Evolutionary conservation across 2,113 vertebrate species (phyloP), one percentile per base, ranked within the genome.

Genomic region (Eurypyga helias): DNA sequence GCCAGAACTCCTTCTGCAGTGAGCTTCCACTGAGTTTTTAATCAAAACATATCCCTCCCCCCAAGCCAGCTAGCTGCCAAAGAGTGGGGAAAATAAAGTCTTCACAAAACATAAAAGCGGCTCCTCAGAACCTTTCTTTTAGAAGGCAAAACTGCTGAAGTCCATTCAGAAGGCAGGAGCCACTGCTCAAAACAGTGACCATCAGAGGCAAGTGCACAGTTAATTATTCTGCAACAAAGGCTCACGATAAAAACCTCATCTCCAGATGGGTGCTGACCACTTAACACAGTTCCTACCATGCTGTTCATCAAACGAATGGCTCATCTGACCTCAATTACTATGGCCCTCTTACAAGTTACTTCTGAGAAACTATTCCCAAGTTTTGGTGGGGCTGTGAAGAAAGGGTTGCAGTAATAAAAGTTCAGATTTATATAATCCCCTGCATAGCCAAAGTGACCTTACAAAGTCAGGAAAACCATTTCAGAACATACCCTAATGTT

Each of bases 251-350:
- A 94, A 91, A 82, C 55, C 54, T 96, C 77, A 88, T 91, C 76
- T 94, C 89, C 79, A 95, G 79, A 95, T 83, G 70, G 58, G 55
- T 78, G 70, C 34, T 92, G 82, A 55, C 58, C 90, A 94, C 43
- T 95, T 92, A 94, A 54, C 15, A 24, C 38, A 87, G 65, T 49
- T 90, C 84, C 91, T 55, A 84, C n/a, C 24, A 38, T 6, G 25
- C 84, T 65, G 57, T 46, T 88, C 80, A 87, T 95, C 92, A 92
- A 93, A 55, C 0, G 4, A 17, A 45, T 0, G 7, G n/a, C 60
- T 93, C 41, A 34, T 90, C 66, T 95, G 95, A 97, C 96, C 97
- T 93, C 95, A 97, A 97, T 97, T 98, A 96, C 70, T 79, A 10
- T 7, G 20, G 46, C 31, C 52, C 49, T 81, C 83, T 82, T 43